Conservation (phyloP, 2,797 vertebrate species). For the Sebastes taczanowskii region DNA sequence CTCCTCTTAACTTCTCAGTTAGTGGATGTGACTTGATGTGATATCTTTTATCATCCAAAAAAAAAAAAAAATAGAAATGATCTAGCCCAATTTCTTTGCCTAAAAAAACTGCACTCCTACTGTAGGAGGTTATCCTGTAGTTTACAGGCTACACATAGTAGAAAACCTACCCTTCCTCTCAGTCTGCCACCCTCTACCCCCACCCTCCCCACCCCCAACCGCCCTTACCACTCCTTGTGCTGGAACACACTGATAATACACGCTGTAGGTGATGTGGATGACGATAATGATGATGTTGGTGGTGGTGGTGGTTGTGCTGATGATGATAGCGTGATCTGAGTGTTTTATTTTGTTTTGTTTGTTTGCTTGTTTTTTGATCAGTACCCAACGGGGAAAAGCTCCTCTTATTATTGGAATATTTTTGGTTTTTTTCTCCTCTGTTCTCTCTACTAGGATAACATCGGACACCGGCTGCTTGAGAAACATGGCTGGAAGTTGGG, state of each 20-base stretch:
- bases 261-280: constrained; percentile 78
- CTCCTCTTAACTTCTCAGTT: constrained; percentile 67
- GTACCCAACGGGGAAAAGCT: constrained; percentile 87
- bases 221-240: constrained; percentile 69
- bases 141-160: constrained; percentile 61
- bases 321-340: constrained; percentile 79
- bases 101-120: constrained; percentile 44
- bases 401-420: constrained; percentile 99
- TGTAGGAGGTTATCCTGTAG: constrained; percentile 49
- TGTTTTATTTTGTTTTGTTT: constrained; percentile 60
- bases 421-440: constrained; percentile 96
- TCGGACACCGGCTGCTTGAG: constrained; percentile 98
- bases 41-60: constrained; percentile 46
- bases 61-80: constrained; percentile 28
- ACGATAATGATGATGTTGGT: constrained; percentile 69
- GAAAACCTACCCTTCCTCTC: constrained; percentile 52
- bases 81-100: constrained; percentile 42
- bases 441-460: constrained; percentile 99
- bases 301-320: constrained; percentile 75
- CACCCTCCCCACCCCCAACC: constrained; percentile 13
- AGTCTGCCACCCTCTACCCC: constrained; percentile 51
- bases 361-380: constrained; percentile 63
- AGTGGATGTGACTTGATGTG: constrained; percentile 74
- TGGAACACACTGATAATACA: constrained; percentile 82
- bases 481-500: constrained; percentile 99